phyloP scores from a whole-genome alignment of 2,888 invertebrate genomes.

The Phorcus lineatus region DNA sequence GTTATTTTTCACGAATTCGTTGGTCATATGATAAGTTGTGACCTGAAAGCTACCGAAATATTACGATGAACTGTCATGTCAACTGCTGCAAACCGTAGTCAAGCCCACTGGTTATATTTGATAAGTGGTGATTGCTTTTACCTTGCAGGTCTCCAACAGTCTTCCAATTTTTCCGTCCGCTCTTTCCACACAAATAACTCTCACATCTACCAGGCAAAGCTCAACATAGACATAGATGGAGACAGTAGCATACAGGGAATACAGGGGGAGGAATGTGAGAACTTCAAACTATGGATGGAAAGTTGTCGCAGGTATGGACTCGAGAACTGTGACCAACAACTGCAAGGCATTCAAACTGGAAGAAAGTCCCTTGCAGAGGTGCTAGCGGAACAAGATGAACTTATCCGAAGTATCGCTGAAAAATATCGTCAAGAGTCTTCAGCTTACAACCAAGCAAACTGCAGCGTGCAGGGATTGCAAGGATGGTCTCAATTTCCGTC shows the following conservation, averaged over 20 bases:
- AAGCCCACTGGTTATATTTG: too few species aligned
- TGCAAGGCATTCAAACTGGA: slow-evolving; percentile 59
- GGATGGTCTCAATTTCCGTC: background rate
- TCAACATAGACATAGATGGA: background rate
- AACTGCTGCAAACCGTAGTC: too few species aligned
- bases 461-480: background rate
- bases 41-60: too few species aligned
- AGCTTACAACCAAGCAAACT: background rate
- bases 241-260: slow-evolving; percentile 64
- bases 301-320: slow-evolving; percentile 66
- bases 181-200: background rate
- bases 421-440: slow-evolving; percentile 29
- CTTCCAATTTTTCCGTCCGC: background rate
- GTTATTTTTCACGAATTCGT: too few species aligned
- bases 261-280: slow-evolving; percentile 66
- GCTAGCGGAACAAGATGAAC: slow-evolving; percentile 66
- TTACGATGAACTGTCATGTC: too few species aligned
- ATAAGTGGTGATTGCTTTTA: background rate
- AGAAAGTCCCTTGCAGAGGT: slow-evolving; percentile 64
- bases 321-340: slow-evolving; percentile 61
- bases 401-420: slow-evolving; percentile 57
- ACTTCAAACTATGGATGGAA: slow-evolving; percentile 64
- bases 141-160: background rate
- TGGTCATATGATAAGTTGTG: too few species aligned
- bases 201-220: background rate